Percentiles rank a stretch among this genome's conserved stretches.
Conservation (phyloP, 2,113 vertebrate species). For the Panthera tigris region DNA sequence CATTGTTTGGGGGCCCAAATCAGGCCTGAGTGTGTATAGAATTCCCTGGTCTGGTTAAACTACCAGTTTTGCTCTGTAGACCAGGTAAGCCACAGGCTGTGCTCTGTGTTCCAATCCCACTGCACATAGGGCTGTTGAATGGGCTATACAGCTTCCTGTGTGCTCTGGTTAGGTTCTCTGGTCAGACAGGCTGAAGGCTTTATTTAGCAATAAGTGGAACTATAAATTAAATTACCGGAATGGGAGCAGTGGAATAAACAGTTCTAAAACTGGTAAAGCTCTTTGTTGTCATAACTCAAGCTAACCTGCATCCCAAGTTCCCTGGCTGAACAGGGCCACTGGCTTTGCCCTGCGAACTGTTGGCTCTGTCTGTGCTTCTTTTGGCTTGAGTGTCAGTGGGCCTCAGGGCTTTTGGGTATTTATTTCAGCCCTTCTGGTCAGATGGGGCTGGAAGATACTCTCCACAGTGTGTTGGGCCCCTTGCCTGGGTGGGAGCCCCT, state of each 20-base stretch:
- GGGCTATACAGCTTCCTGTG: neutral
- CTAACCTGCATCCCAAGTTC: neutral
- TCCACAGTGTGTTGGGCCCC: neutral
- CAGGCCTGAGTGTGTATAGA: neutral
- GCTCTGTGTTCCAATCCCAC: neutral
- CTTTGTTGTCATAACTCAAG: neutral
- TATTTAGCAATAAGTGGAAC: neutral
- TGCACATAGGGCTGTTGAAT: neutral
- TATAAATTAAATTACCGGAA: neutral
- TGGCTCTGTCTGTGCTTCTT: neutral
- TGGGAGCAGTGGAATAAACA: neutral
- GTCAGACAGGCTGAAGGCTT: neutral
- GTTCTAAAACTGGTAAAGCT: neutral
- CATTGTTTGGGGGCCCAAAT: neutral
- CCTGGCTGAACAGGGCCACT: neutral
- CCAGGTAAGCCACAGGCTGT: neutral
- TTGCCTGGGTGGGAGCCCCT: neutral
- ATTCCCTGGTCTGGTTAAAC: neutral
- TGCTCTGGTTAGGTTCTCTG: neutral
- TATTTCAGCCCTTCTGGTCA: neutral
- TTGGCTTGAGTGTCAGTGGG: neutral
- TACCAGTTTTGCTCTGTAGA: neutral
- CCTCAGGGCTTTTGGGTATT: neutral
- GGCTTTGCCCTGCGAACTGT: neutral
- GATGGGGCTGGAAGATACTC: neutral